These are phyloP conservation scores for Eulemur rubriventer DNA, from an alignment of 2,797 vertebrate genomes.

Conservation along the genomic window DNA sequence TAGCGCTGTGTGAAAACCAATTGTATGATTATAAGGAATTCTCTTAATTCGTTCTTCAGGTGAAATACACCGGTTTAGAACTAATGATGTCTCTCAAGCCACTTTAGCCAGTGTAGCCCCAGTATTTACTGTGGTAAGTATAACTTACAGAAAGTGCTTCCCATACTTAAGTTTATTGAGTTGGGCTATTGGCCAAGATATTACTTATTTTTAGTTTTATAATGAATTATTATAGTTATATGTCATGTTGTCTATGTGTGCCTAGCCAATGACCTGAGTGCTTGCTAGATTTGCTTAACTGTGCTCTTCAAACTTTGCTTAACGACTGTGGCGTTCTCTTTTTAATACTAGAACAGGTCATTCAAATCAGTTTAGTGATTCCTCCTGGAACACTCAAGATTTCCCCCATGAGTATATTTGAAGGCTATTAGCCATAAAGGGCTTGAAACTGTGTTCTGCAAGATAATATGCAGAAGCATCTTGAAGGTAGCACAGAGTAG, in stretches of 20 bases:
- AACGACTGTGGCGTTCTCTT: neutral
- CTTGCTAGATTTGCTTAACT: neutral
- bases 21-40: neutral
- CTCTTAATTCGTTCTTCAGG: conserved; percentile 80
- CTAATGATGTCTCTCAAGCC: conserved; percentile 89
- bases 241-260: neutral
- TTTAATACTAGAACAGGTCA: neutral
- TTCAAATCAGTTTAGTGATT: neutral
- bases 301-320: neutral
- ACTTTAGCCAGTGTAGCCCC: conserved; percentile 91
- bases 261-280: neutral
- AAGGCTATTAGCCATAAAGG: neutral
- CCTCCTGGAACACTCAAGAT: neutral
- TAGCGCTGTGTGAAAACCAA: neutral
- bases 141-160: neutral
- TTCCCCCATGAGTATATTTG: neutral
- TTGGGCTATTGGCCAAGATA: neutral
- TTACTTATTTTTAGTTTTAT: neutral
- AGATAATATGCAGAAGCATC: neutral
- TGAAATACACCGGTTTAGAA: conserved; percentile 76
- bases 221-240: neutral
- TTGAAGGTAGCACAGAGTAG: neutral
- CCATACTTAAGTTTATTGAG: neutral
- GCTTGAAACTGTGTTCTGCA: neutral
- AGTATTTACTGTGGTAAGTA: conserved; percentile 94